Evolutionary conservation across 2,888 invertebrate species (phyloP).

Genomic region (Polymixis lichenea): DNA sequence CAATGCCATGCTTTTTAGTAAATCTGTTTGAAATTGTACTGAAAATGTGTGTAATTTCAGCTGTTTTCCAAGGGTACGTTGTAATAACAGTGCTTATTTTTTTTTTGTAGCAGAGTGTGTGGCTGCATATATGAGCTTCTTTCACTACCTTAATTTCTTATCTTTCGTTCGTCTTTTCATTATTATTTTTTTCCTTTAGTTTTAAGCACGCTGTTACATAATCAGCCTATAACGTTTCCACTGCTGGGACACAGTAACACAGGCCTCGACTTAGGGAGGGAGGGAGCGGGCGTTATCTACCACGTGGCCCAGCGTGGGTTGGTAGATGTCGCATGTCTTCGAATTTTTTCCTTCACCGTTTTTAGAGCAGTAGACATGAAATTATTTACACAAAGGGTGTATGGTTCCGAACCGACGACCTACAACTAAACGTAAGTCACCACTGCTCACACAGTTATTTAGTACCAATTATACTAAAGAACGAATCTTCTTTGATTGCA

Average conservation of each 20-base stretch:
- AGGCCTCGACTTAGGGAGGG: no score
- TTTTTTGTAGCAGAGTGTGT: background rate
- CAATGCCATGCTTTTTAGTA: background rate
- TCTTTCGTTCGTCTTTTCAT: background rate
- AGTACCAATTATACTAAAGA: background rate
- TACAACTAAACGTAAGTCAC: no score
- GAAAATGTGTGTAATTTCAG: slow-evolving; percentile 13
- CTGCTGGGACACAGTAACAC: no score
- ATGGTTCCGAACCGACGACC: no score
- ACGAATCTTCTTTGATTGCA: background rate
- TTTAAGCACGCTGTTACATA: background rate
- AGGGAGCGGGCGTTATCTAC: no score
- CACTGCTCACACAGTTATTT: background rate
- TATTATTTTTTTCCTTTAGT: background rate
- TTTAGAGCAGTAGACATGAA: no score
- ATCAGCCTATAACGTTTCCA: no score
- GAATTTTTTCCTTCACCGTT: no score
- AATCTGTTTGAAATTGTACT: slow-evolving; percentile 9
- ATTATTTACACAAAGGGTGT: no score
- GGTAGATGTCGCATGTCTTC: no score
- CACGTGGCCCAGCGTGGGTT: no score
- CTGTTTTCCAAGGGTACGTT: slow-evolving; percentile 4
- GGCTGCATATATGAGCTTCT: background rate
- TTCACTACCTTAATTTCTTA: background rate
- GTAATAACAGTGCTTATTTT: background rate